Evolutionary conservation across 2,797 vertebrate genomes (phyloP).

Genomic region (Ficedula albicollis): DNA sequence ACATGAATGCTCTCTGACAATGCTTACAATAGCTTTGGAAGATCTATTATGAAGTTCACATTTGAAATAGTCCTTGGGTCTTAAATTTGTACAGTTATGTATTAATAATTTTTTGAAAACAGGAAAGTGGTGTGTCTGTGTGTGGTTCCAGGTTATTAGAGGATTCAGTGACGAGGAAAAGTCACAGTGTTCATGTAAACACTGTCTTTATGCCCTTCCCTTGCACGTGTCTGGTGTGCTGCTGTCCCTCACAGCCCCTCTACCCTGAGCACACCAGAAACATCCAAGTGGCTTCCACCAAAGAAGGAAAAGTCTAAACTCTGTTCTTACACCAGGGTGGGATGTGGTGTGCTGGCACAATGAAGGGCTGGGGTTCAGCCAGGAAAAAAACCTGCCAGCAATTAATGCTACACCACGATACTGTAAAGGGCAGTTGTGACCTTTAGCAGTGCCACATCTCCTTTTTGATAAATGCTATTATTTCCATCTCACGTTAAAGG

Average conservation of each 20-base stretch:
- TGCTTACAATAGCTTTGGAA: constrained; percentile 43
- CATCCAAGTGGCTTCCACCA: fast-evolving
- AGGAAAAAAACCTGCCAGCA: not conserved
- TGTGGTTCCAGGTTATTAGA: not conserved
- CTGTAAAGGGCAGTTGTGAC: not conserved
- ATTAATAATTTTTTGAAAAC: not conserved
- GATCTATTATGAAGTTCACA: constrained; percentile 6
- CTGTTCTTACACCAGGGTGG: not conserved
- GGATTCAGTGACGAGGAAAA: not conserved
- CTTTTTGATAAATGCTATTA: not conserved
- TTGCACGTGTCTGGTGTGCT: not conserved
- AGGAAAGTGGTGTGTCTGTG: not conserved
- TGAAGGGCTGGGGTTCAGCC: not conserved
- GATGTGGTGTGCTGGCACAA: not conserved
- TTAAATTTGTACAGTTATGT: not conserved
- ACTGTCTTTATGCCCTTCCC: not conserved
- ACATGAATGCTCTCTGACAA: constrained; percentile 23
- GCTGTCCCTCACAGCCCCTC: not conserved
- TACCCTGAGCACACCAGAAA: not conserved
- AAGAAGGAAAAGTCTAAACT: not conserved
- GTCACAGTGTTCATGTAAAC: not conserved
- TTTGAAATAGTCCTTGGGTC: constrained; percentile 14
- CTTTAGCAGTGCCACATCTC: not conserved
- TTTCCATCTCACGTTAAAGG: not conserved
- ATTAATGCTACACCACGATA: not conserved